These are phyloP conservation scores for Stenopsyche tienmushanensis DNA, from an alignment of 1,140 invertebrate species.

Conservation along the genomic window DNA sequence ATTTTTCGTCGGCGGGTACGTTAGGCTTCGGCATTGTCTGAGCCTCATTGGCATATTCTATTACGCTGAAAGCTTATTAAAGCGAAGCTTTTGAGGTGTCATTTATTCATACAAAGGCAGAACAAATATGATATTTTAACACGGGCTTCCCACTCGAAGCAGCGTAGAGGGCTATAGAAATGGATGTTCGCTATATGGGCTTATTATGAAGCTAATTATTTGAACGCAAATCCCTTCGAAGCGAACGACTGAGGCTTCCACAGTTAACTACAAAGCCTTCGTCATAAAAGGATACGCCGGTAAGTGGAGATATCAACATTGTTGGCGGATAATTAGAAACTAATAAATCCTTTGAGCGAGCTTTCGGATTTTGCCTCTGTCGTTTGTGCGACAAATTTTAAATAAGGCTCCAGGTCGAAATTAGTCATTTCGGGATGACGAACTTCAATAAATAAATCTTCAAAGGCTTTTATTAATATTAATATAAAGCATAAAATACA, in stretches of 20 bases:
- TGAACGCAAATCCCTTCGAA: constrained; percentile 13
- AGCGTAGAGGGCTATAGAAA: too few species aligned
- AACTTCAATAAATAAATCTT: too few species aligned
- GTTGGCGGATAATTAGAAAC: constrained; percentile 25
- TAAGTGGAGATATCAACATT: constrained; percentile 20
- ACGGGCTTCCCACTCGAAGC: not conserved
- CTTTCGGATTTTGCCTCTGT: not conserved
- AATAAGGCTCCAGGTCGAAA: too few species aligned
- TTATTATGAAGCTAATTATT: constrained; percentile 26
- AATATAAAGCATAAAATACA: too few species aligned
- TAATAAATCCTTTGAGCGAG: constrained; percentile 27
- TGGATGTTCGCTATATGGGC: not conserved
- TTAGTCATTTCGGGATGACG: not conserved
- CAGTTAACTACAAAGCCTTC: constrained; percentile 14
- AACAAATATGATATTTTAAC: constrained; percentile 17
- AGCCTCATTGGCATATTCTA: constrained; percentile 9
- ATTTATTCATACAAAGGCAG: constrained; percentile 28
- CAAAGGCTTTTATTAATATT: too few species aligned
- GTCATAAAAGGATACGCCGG: constrained; percentile 1
- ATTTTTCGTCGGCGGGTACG: too few species aligned
- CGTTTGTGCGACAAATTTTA: not conserved
- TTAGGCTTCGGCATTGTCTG: too few species aligned
- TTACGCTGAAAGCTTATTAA: constrained; percentile 21
- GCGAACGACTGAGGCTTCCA: not conserved
- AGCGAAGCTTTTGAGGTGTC: constrained; percentile 32